Evolutionary conservation across 2,113 vertebrate species (phyloP), one percentile per base, ranked within the genome.

Genomic region (Perognathus longimembris): DNA sequence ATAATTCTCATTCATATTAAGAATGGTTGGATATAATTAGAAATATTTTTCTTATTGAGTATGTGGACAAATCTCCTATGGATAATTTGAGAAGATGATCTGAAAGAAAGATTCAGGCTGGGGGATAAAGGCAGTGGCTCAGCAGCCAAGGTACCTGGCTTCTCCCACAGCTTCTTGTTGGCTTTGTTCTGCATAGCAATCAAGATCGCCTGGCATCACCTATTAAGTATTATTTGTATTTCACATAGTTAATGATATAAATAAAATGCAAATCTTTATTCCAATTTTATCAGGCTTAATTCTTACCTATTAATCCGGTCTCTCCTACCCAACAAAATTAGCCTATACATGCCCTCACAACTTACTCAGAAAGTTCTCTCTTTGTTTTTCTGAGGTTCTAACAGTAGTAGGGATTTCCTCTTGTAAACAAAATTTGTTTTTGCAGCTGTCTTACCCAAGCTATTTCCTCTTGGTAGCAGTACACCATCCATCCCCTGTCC

Each of bases 1-100:
- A 98, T 97, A 97, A 98, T 98, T 98, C 97, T 97, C 97, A 98
- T 98, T 96, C 94, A 97, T 96, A 84, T 97, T 97, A 97, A 97
- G 98, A 97, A 98, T 97, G 96, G 94, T 94, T 94, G 97, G 98
- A 98, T 98, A 98, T 98, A 98, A 98, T 98, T 98, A 98, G 98
- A 98, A 97, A 97, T 98, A 97, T 98, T 98, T 98, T 97, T 98
- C 98, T 97, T 98, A 97, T 97, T 88, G 97, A 97, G 97, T 98
- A 97, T 98, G 97, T 98, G 98, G 96, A 98, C 97, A 98, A 97
- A 97, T 97, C 96, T 97, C 96, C 98, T 98, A 98, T 98, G 98
- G 98, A 98, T 38, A 98, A 98, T 98, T 24, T 97, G 91, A 98
- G 97, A 98, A 96, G 97, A 96, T 97, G 97, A 98, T 97, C 91